phyloP scores from a whole-genome alignment of 2,113 vertebrate genomes.

The Gopherus flavomarginatus region DNA sequence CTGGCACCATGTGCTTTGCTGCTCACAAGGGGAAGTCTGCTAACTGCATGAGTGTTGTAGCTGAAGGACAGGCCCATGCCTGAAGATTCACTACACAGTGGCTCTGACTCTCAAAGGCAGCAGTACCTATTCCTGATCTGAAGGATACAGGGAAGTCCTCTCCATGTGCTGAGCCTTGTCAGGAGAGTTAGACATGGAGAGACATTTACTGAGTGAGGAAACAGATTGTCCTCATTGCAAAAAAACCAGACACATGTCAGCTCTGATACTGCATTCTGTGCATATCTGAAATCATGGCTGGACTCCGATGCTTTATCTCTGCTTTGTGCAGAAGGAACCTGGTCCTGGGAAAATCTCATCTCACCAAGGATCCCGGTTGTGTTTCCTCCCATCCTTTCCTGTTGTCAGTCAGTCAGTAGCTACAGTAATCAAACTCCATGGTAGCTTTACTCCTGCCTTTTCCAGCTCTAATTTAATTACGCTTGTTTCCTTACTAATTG shows the following conservation, averaged over 20 bases:
- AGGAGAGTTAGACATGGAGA: background rate
- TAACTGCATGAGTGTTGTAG: background rate
- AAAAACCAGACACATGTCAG: background rate
- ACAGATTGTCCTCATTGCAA: background rate
- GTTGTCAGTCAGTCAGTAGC: background rate
- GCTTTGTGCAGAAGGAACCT: fast-evolving
- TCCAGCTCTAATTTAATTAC: conserved; percentile 47
- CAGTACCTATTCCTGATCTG: background rate
- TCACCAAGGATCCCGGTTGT: fast-evolving
- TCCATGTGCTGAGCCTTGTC: background rate
- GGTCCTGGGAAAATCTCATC: background rate
- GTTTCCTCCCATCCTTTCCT: background rate
- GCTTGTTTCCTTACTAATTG: conserved; percentile 54
- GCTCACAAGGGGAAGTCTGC: fast-evolving
- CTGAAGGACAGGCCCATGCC: background rate
- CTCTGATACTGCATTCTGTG: too few relatives aligned
- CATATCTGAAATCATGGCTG: background rate
- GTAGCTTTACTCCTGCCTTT: conserved; percentile 40
- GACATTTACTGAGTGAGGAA: background rate
- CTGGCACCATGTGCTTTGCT: fast-evolving
- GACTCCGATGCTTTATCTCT: fast-evolving
- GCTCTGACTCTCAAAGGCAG: background rate
- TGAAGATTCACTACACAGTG: background rate
- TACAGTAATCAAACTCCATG: fast-evolving
- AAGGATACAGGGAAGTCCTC: too few relatives aligned